These are phyloP conservation scores for Thaumatotibia leucotreta DNA, from an alignment of 1,140 invertebrate species.

Conservation along the genomic window DNA sequence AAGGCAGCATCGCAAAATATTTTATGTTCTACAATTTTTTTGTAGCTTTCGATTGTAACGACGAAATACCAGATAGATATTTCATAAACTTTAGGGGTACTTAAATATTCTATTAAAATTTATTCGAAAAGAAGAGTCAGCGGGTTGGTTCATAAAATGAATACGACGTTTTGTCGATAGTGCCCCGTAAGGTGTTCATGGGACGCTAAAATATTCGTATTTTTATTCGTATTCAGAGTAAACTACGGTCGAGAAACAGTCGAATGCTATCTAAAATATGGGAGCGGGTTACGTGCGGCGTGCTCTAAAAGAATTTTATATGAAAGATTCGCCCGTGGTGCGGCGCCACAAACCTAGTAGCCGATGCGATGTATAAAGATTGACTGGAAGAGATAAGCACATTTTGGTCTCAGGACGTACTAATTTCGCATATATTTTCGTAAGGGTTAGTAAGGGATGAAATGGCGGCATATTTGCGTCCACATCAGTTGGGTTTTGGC, in stretches of 20 bases:
- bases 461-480: no score
- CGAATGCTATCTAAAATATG: constrained; percentile 68
- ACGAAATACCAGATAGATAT: no score
- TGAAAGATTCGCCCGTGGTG: constrained; percentile 52
- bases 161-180: background rate
- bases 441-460: no score
- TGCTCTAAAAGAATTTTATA: constrained; percentile 67
- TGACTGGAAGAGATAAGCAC: background rate
- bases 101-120: no score
- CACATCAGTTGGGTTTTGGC: no score
- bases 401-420: background rate
- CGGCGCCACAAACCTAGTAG: background rate
- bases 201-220: constrained; percentile 49
- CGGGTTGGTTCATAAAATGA: background rate
- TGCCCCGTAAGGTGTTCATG: background rate
- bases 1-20: no score
- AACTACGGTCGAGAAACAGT: constrained; percentile 41
- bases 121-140: background rate
- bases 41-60: no score
- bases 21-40: no score
- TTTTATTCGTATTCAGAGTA: constrained; percentile 52
- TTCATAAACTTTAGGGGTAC: no score
- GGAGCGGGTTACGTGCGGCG: constrained; percentile 54
- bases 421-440: no score
- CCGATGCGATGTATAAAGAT: background rate